Conservation (phyloP, 2,113 vertebrate genomes). For the Tetraodon nigroviridis region DNA sequence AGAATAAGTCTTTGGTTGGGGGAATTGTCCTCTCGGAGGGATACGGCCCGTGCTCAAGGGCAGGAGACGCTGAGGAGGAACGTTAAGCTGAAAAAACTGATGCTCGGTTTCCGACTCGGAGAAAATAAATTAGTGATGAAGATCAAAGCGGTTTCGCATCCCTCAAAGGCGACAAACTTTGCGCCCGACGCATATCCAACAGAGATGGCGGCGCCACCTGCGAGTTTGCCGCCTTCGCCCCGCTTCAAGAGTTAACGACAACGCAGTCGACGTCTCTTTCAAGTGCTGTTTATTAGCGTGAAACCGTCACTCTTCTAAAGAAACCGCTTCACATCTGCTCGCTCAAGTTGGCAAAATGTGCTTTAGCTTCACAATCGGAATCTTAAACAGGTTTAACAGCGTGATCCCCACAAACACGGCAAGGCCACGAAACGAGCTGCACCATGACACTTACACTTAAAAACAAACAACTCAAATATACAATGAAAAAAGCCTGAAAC, state of each 20-base stretch:
- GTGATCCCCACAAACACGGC: conserved; percentile 47
- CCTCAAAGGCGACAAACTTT: background rate
- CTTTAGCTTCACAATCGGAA: conserved; percentile 15
- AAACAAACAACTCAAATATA: conserved; percentile 33
- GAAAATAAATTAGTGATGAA: too few relatives aligned
- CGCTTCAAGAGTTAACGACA: conserved; percentile 16
- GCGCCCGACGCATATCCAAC: background rate
- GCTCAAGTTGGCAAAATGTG: conserved; percentile 17
- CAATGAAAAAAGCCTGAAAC: conserved; percentile 35
- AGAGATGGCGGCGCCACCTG: background rate
- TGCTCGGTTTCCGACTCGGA: too few relatives aligned
- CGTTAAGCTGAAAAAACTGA: too few relatives aligned
- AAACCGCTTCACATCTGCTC: background rate
- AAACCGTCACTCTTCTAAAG: too few relatives aligned
- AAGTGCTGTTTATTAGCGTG: conserved; percentile 55
- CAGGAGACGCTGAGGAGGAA: background rate
- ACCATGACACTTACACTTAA: conserved; percentile 49
- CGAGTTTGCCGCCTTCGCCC: background rate
- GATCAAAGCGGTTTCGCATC: too few relatives aligned
- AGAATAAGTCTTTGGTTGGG: conserved; percentile 51
- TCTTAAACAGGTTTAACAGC: conserved; percentile 27
- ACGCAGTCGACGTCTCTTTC: conserved; percentile 25
- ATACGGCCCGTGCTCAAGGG: conserved; percentile 37
- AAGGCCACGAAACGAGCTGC: conserved; percentile 61
- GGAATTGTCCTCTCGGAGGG: conserved; percentile 48